Evolutionary conservation across 2,888 invertebrate species (phyloP), one percentile per base, ranked within the genome.

Genomic region (Drosophila emarginata): DNA sequence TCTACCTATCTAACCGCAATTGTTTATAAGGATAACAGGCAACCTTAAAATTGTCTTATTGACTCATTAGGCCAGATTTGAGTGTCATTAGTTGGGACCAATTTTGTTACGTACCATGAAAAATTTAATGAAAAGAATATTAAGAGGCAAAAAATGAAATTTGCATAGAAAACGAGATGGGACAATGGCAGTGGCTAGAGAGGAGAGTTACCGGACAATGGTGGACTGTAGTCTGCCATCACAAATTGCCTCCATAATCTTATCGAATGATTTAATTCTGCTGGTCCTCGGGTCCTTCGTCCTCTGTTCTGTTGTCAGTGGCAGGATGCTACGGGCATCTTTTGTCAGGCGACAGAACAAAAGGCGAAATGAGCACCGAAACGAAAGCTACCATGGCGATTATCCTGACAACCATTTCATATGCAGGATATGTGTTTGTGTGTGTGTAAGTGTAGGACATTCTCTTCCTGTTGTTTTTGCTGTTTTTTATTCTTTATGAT

Each of bases 181-280:
- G 45, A 18, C 21, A 21, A 4, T 32, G 32, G 32, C 11, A 32
- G 11, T 32, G 21, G 18, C 57, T 59, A 7, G 23, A 53, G 37
- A 15, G 56, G 67, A 60, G n/a, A n/a, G n/a, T n/a, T 36, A 32
- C 53, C 68, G 59, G 57, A 67, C 79, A 67, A 56, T 78, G 69
- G 72, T 67, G 37, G 56, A 60, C 67, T 67, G 71, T 36, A 9
- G 40, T 15, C 45, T 45, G 45, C 18, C 45, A 45, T 45, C 45
- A 56, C 67, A 68, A 73, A 84, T 58, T 81, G 67, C 74, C 71
- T 77, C 86, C 88, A 77, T 86, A 86, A 83, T 88, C 82, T 83
- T 83, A 83, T 86, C 88, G 80, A 88, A 83, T 88, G 82, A 83
- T 88, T 86, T 88, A 83, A 88, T 83, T 88, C 83, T 72, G 62